Evolutionary conservation across 2,888 invertebrate species (phyloP).

Genomic region (Drosophila mimetica): DNA sequence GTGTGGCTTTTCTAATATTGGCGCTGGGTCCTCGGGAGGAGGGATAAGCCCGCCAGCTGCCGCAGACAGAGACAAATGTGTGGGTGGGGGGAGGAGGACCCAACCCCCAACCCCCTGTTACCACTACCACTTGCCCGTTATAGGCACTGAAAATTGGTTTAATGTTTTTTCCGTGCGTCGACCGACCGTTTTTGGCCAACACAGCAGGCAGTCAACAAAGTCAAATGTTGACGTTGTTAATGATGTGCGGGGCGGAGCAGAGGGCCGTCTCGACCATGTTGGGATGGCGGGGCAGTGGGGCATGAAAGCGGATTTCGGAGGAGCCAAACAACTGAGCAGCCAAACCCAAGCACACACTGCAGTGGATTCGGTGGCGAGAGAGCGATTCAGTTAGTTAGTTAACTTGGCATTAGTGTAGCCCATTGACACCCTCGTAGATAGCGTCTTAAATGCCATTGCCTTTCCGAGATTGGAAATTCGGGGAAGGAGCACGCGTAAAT

Average conservation of each 20-base stretch:
- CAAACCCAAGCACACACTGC: neutral
- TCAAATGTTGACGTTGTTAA: slow-evolving; percentile 73
- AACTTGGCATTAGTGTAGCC: slow-evolving; percentile 53
- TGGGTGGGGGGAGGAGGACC: slow-evolving; percentile 1
- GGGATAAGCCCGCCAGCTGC: slow-evolving; percentile 65
- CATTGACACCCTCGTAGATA: slow-evolving; percentile 47
- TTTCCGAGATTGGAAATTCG: slow-evolving; percentile 34
- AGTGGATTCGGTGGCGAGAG: slow-evolving; percentile 8
- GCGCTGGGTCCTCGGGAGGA: slow-evolving; percentile 53
- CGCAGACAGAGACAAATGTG: slow-evolving; percentile 72
- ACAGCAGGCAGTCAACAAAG: slow-evolving; percentile 64
- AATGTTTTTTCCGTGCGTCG: slow-evolving; percentile 64
- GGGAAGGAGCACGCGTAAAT: slow-evolving; percentile 2
- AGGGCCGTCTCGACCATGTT: slow-evolving; percentile 1
- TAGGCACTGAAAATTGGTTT: slow-evolving; percentile 71
- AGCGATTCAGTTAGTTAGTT: slow-evolving; percentile 55
- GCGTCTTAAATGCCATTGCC: slow-evolving; percentile 34
- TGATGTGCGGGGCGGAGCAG: slow-evolving; percentile 58
- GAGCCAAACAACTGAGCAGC: slow-evolving; percentile 15
- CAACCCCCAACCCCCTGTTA: neutral
- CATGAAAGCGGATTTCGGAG: slow-evolving; percentile 44
- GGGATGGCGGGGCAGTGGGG: slow-evolving; percentile 5
- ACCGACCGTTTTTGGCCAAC: slow-evolving; percentile 47
- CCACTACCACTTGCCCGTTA: slow-evolving; percentile 29
- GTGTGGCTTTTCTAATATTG: slow-evolving; percentile 72